Evolutionary conservation across 2,888 invertebrate species (phyloP).

Genomic region (Ischnura elegans): DNA sequence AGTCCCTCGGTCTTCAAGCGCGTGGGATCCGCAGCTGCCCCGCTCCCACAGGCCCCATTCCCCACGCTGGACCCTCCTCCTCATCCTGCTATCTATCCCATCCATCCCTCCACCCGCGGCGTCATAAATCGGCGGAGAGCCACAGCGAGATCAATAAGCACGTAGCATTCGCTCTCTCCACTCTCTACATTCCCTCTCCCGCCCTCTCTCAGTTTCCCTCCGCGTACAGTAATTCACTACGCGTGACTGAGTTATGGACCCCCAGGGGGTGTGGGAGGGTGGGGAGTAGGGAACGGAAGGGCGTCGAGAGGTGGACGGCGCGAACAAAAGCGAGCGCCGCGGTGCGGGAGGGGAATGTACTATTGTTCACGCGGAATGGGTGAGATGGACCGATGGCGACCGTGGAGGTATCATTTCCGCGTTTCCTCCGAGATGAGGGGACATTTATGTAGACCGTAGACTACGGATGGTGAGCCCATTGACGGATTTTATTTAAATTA

Average conservation of each 20-base stretch:
- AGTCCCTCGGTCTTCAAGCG: not conserved
- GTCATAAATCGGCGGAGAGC: slow-evolving; percentile 61
- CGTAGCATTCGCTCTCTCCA: not conserved
- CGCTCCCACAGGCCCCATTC: not conserved
- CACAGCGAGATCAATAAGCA: slow-evolving; percentile 57
- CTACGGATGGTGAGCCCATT: no score
- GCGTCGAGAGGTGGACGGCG: not conserved
- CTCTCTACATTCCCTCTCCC: not conserved
- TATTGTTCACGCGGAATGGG: not conserved
- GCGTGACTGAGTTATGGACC: slow-evolving; percentile 62
- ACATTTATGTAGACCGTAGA: not conserved
- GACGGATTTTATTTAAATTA: no score
- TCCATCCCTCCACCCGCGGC: not conserved
- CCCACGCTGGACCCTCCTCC: not conserved
- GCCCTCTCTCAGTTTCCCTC: not conserved
- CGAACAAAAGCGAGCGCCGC: not conserved
- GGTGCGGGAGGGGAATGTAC: not conserved
- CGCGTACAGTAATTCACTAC: slow-evolving; percentile 55
- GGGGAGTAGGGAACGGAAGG: not conserved
- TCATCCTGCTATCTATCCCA: not conserved
- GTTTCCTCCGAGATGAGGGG: not conserved
- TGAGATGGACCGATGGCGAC: not conserved
- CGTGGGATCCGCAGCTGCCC: not conserved
- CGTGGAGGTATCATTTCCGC: not conserved
- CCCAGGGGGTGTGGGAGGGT: slow-evolving; percentile 26